Evolutionary conservation across 2,797 vertebrate species (phyloP).

Genomic region (Acridotheres tristis): DNA sequence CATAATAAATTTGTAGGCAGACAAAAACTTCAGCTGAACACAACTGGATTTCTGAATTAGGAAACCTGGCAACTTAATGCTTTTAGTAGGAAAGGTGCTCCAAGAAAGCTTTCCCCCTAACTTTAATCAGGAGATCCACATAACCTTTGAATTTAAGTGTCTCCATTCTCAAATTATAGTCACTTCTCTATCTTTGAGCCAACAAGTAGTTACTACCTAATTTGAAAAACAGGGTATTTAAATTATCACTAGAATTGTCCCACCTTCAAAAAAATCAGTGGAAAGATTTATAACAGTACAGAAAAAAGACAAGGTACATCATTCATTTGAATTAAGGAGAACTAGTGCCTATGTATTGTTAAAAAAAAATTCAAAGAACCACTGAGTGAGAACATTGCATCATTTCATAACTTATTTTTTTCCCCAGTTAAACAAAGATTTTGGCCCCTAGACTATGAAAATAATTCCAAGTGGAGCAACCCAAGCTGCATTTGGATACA

Average conservation of each 20-base stretch:
- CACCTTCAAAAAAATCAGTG: background rate
- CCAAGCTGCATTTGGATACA: background rate
- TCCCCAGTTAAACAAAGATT: background rate
- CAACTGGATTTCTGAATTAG: background rate
- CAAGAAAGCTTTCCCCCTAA: background rate
- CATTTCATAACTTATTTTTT: fast-evolving
- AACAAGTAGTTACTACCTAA: background rate
- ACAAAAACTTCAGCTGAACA: background rate
- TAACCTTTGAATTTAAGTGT: background rate
- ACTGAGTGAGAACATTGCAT: background rate
- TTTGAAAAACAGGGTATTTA: background rate
- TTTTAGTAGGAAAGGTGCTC: background rate
- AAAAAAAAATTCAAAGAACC: background rate
- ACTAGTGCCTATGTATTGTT: background rate
- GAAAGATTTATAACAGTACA: background rate
- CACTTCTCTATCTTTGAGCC: background rate
- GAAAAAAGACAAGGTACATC: background rate
- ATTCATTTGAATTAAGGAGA: background rate
- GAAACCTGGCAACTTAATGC: background rate
- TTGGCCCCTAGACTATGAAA: background rate
- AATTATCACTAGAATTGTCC: background rate
- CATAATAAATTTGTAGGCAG: background rate
- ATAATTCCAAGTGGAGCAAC: background rate
- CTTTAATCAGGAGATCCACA: background rate
- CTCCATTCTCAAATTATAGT: background rate